Conservation (phyloP, 2,113 vertebrate species). For the Chamaetylas fuelleborni region DNA sequence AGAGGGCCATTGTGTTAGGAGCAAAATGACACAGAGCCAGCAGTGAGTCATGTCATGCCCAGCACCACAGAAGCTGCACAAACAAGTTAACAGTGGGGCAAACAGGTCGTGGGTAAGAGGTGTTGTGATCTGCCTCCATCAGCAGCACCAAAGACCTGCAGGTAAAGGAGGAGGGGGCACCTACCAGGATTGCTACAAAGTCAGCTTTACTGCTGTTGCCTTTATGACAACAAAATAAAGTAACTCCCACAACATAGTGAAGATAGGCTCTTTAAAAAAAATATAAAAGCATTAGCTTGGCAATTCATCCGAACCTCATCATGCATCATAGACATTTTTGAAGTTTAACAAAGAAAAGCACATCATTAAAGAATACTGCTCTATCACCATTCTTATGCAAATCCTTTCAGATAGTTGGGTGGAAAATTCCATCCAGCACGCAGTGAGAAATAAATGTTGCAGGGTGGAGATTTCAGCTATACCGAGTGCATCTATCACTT, state of each 20-base stretch:
- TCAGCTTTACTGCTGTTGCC: slow-evolving; percentile 68
- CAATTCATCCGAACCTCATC: slow-evolving; percentile 82
- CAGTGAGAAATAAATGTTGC: slow-evolving; percentile 82
- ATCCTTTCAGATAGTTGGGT: slow-evolving; percentile 80
- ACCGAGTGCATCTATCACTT: slow-evolving; percentile 79
- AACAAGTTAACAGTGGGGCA: neutral
- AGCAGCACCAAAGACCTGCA: slow-evolving; percentile 9
- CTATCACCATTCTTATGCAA: slow-evolving; percentile 85
- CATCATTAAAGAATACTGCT: slow-evolving; percentile 84
- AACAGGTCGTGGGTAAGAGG: neutral
- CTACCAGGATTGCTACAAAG: slow-evolving; percentile 63
- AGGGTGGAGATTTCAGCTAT: slow-evolving; percentile 80
- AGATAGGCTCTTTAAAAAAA: slow-evolving; percentile 83
- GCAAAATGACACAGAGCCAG: neutral
- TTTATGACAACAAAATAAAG: slow-evolving; percentile 79
- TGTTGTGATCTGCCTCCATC: neutral
- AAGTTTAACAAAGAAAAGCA: slow-evolving; percentile 85
- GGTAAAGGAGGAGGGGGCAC: slow-evolving; percentile 32
- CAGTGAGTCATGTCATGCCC: neutral
- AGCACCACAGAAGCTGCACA: neutral
- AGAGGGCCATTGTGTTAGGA: slow-evolving; percentile 32
- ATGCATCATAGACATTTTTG: slow-evolving; percentile 80
- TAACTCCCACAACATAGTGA: slow-evolving; percentile 75
- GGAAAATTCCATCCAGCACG: slow-evolving; percentile 81
- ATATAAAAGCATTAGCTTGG: slow-evolving; percentile 82